These are phyloP conservation scores for Halichondria panicea DNA, from an alignment of 37 sponge, comb jelly and placozoan species.

Conservation along the genomic window DNA sequence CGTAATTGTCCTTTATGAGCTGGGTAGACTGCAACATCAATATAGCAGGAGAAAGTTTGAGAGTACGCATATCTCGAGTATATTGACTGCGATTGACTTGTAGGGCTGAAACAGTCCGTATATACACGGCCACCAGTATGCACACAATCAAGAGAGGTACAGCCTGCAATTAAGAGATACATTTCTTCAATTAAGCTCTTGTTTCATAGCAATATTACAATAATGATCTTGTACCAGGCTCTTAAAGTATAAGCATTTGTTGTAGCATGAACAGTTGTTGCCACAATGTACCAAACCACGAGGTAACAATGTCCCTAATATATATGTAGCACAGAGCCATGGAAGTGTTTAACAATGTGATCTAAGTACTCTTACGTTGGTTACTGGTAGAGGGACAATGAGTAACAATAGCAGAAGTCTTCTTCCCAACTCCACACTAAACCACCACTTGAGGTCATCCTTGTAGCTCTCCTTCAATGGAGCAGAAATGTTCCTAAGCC, in stretches of 20 bases:
- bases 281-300: neutral
- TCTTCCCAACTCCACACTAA: constrained; percentile 52
- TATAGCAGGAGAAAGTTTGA: constrained; percentile 32
- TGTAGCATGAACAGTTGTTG: neutral
- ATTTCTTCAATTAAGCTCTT: no score
- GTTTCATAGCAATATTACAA: no score
- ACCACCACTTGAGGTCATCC: constrained; percentile 59
- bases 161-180: constrained; percentile 12
- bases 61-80: constrained; percentile 28
- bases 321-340: no score
- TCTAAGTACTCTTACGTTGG: constrained; percentile 10
- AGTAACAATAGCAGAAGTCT: constrained; percentile 52
- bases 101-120: constrained; percentile 59
- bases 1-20: constrained; percentile 9
- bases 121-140: constrained; percentile 7
- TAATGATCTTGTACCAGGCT: no score
- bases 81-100: constrained; percentile 16
- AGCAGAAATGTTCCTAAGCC: neutral
- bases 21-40: constrained; percentile 26
- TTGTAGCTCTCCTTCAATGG: constrained; percentile 34
- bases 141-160: constrained; percentile 15
- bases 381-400: constrained; percentile 45
- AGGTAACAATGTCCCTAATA: neutral
- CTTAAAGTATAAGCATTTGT: no score
- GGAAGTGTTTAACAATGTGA: neutral